Evolutionary conservation across 1,140 invertebrate species (phyloP).

Genomic region (Arion vulgaris): DNA sequence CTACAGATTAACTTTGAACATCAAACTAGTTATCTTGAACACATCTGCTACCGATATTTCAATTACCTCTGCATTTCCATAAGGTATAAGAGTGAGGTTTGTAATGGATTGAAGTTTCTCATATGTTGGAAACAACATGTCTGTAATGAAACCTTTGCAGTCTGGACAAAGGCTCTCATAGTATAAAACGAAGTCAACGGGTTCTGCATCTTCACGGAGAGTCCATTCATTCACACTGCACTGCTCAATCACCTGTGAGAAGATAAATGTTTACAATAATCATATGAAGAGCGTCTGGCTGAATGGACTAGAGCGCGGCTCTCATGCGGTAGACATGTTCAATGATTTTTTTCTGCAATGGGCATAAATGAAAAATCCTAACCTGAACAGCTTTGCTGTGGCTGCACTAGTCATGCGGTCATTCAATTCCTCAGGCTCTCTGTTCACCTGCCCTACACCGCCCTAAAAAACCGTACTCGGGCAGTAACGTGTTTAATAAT

Average conservation of each 20-base stretch:
- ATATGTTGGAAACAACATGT: constrained; percentile 82
- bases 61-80: constrained; percentile 89
- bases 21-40: background rate
- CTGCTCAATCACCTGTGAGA: constrained; percentile 60
- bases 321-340: no score
- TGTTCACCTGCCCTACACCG: no score
- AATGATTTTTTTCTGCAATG: no score
- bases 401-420: no score
- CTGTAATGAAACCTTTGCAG: constrained; percentile 86
- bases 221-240: constrained; percentile 52
- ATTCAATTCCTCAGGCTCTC: no score
- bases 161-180: constrained; percentile 95
- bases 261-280: no score
- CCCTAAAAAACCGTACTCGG: no score
- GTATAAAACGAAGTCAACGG: constrained; percentile 82
- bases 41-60: background rate
- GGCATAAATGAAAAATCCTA: no score
- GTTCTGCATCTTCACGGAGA: constrained; percentile 10
- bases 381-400: no score
- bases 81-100: constrained; percentile 77
- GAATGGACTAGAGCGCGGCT: no score
- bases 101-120: constrained; percentile 69
- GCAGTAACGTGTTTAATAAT: no score
- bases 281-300: no score
- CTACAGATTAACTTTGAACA: background rate